A percentile compares a stretch with the other conserved stretches of the same genome.
Evolutionary conservation across 2,113 vertebrate species (phyloP).

Genomic region (Myrmecobius fasciatus): DNA sequence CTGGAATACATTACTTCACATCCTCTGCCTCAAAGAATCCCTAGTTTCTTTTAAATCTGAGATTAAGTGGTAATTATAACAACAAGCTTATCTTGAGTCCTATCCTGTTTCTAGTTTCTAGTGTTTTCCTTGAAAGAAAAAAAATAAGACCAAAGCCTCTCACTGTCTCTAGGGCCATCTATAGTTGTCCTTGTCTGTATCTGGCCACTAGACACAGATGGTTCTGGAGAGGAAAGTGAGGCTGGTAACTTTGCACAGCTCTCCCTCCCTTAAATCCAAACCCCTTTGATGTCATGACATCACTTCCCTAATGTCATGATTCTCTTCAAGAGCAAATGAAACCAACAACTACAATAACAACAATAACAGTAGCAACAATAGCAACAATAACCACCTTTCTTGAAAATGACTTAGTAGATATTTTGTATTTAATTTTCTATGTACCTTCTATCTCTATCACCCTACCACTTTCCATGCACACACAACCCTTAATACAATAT

Average conservation of each 20-base stretch:
- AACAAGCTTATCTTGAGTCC: neutral
- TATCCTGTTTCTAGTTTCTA: neutral
- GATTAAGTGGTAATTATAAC: neutral
- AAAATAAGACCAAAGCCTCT: too few species aligned
- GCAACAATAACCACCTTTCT: neutral
- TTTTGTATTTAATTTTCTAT: neutral
- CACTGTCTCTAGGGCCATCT: too few species aligned
- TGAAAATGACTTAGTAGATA: neutral
- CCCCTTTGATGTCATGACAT: too few species aligned
- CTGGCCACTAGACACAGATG: too few species aligned
- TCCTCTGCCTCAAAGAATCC: neutral
- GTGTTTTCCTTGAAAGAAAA: neutral
- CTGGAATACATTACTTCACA: neutral
- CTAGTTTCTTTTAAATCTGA: neutral
- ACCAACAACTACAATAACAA: too few species aligned
- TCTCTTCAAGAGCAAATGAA: too few species aligned
- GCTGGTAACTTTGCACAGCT: too few species aligned
- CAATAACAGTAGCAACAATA: too few species aligned
- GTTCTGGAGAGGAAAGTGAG: too few species aligned
- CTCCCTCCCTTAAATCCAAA: too few species aligned
- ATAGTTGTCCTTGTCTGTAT: too few species aligned
- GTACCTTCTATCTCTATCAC: neutral
- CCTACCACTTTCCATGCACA: neutral
- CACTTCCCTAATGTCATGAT: too few species aligned
- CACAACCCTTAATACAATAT: neutral